Conservation (phyloP, 2,888 invertebrate species). For the Lochmaea capreae region DNA sequence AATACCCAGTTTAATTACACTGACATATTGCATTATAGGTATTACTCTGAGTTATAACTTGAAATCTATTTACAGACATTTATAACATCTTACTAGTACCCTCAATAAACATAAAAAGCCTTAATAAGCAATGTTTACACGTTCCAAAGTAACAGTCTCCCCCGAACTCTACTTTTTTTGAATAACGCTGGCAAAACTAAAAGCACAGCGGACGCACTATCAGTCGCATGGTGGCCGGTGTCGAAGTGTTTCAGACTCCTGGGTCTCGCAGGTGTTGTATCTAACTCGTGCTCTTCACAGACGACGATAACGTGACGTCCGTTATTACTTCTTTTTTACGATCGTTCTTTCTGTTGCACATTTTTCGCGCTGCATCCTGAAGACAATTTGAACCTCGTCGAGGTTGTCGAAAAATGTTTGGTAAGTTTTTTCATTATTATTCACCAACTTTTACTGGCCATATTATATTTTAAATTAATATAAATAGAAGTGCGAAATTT, state of each 20-base stretch:
- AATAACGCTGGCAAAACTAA: constrained; percentile 28
- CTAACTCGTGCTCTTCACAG: constrained; percentile 16
- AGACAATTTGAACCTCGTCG: constrained; percentile 11
- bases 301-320: constrained; percentile 25
- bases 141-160: constrained; percentile 16
- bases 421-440: constrained; percentile 1
- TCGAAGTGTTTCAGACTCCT: constrained; percentile 32
- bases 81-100: neutral
- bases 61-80: neutral
- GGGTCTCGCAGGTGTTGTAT: constrained; percentile 21
- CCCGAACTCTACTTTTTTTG: constrained; percentile 31
- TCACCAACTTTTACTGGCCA: neutral
- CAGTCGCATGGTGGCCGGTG: constrained; percentile 34
- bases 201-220: constrained; percentile 29
- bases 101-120: neutral
- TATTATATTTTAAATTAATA: neutral
- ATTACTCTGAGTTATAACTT: neutral
- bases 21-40: neutral
- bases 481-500: neutral
- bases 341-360: constrained; percentile 14
- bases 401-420: constrained; percentile 15
- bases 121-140: constrained; percentile 6
- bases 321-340: constrained; percentile 17
- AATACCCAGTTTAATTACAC: neutral
- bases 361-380: constrained; percentile 8